Evolutionary conservation across 2,888 invertebrate genomes (phyloP).

Genomic region (Molanna angustata): DNA sequence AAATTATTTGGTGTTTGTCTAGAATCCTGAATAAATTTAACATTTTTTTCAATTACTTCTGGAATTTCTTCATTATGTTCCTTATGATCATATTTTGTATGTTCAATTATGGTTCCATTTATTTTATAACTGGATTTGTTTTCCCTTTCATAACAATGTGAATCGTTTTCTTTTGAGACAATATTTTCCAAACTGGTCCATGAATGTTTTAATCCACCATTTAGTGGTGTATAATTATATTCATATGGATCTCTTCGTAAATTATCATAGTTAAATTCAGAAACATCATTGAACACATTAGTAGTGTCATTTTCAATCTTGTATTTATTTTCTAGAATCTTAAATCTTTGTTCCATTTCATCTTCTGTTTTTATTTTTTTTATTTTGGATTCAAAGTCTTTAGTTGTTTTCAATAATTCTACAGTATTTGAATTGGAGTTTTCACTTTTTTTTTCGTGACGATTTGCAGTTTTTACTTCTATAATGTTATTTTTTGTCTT

Average conservation of each 20-base stretch:
- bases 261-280: background rate
- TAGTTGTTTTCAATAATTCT: too few relatives aligned
- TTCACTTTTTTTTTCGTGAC: too few relatives aligned
- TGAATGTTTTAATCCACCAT: constrained; percentile 10
- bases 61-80: too few relatives aligned
- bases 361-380: constrained; percentile 12
- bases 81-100: too few relatives aligned
- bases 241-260: background rate
- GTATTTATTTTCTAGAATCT: constrained; percentile 27
- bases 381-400: too few relatives aligned
- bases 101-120: too few relatives aligned
- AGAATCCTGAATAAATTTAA: too few relatives aligned
- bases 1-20: too few relatives aligned
- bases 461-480: too few relatives aligned
- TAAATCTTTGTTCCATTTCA: constrained; percentile 28
- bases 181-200: constrained; percentile 26
- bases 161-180: constrained; percentile 35
- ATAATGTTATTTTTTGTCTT: too few relatives aligned
- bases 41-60: background rate
- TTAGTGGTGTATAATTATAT: background rate
- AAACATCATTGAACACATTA: background rate
- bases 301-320: constrained; percentile 11
- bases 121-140: too few relatives aligned
- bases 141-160: background rate
- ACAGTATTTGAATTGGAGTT: too few relatives aligned